phyloP scores from a whole-genome alignment of 2,113 vertebrate species.

The Cheilinus undulatus region DNA sequence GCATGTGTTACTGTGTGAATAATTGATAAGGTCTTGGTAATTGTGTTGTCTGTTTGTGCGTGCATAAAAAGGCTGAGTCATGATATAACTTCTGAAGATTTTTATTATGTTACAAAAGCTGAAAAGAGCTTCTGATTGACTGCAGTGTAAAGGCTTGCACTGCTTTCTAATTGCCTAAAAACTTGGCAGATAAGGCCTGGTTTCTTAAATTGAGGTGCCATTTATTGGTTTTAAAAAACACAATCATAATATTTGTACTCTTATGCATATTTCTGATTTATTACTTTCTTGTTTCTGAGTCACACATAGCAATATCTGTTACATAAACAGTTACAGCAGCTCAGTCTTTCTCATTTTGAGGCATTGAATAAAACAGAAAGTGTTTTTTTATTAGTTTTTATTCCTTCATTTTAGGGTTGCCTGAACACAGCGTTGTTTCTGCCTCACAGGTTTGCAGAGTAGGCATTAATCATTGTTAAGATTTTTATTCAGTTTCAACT shows the following conservation, averaged over 20 bases:
- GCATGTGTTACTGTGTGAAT: slow-evolving; percentile 45
- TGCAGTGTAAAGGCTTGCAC: slow-evolving; percentile 8
- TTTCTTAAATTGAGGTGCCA: slow-evolving; percentile 5
- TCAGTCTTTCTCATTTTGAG: slow-evolving; percentile 23
- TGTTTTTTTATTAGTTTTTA: slow-evolving; percentile 35
- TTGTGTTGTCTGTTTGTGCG: slow-evolving; percentile 27
- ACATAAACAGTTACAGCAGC: slow-evolving; percentile 11
- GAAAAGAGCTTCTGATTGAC: slow-evolving; percentile 9
- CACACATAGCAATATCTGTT: neutral
- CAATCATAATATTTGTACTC: slow-evolving; percentile 27
- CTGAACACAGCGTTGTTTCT: neutral
- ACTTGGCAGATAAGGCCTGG: slow-evolving; percentile 8
- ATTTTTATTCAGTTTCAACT: slow-evolving; percentile 22
- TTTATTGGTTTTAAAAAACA: slow-evolving; percentile 35
- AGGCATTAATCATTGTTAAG: slow-evolving; percentile 12
- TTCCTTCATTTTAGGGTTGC: slow-evolving; percentile 9
- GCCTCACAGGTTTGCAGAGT: neutral
- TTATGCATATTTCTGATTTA: slow-evolving; percentile 41
- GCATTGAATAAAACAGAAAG: slow-evolving; percentile 25
- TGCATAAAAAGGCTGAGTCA: slow-evolving; percentile 34
- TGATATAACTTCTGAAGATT: slow-evolving; percentile 23
- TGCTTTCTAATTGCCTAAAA: slow-evolving; percentile 17
- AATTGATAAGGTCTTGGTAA: slow-evolving; percentile 49
- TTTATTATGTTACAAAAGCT: slow-evolving; percentile 27
- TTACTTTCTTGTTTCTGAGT: slow-evolving; percentile 8